Evolutionary conservation across 1,140 invertebrate genomes (phyloP).

Genomic region (Halyomorpha halys): DNA sequence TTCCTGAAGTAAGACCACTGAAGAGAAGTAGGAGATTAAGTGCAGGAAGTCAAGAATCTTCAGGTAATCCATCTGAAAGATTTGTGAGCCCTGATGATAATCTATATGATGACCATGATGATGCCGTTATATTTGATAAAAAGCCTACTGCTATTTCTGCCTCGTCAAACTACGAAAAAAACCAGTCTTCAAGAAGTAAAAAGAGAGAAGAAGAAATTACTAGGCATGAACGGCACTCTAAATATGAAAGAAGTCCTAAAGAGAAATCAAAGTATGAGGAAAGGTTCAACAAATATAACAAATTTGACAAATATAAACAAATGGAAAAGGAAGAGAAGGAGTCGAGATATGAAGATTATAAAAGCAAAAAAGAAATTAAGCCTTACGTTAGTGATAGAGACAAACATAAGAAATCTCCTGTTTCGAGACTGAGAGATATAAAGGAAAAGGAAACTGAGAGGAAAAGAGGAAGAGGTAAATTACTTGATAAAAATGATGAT

Average conservation of each 20-base stretch:
- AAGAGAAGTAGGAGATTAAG: neutral
- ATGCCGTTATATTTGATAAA: slow-evolving; percentile 3
- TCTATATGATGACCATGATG: slow-evolving; percentile 2
- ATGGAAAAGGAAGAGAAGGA: neutral
- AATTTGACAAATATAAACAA: slow-evolving; percentile 17
- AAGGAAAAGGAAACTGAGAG: neutral
- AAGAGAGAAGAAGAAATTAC: slow-evolving; percentile 31
- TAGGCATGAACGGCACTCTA: slow-evolving; percentile 32
- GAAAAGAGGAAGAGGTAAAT: slow-evolving; percentile 29
- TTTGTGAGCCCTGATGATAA: neutral
- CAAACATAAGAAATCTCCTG: slow-evolving; percentile 22
- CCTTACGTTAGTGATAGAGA: slow-evolving; percentile 31
- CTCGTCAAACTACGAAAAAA: neutral
- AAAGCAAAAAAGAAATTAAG: slow-evolving; percentile 1
- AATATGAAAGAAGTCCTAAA: slow-evolving; percentile 32
- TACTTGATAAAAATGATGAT: slow-evolving; percentile 16
- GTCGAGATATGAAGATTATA: slow-evolving; percentile 6
- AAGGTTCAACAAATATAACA: neutral
- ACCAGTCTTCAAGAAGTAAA: slow-evolving; percentile 5
- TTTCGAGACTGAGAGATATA: neutral
- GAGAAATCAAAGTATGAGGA: neutral
- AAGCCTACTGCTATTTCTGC: neutral
- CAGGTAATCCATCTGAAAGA: neutral
- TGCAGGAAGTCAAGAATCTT: neutral
- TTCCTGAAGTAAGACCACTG: neutral